These are phyloP conservation scores for Agrilus planipennis DNA, from an alignment of 1,140 invertebrate species.

Conservation along the genomic window DNA sequence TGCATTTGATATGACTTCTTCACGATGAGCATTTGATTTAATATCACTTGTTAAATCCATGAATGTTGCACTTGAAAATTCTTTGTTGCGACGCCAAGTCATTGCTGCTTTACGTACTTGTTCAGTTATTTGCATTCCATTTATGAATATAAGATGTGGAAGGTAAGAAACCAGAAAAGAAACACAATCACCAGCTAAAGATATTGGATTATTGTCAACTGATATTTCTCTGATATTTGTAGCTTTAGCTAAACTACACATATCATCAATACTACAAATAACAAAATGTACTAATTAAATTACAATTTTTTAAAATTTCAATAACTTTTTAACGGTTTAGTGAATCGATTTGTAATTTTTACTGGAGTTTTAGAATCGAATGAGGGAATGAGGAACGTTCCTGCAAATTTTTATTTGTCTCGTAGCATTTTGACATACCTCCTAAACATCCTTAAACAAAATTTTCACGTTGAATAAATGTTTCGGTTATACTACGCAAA, in stretches of 20 bases:
- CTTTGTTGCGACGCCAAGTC: conserved; percentile 63
- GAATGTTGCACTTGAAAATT: conserved; percentile 52
- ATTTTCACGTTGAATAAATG: too few species aligned
- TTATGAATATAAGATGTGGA: conserved; percentile 54
- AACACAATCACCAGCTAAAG: conserved; percentile 57
- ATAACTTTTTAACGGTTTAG: too few species aligned
- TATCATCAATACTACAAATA: conserved; percentile 61
- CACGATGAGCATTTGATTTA: conserved; percentile 50
- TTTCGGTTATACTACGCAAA: too few species aligned
- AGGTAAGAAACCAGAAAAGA: conserved; percentile 69
- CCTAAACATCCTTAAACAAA: too few species aligned
- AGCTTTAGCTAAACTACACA: conserved; percentile 62
- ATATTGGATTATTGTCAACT: conserved; percentile 77
- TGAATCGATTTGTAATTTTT: too few species aligned
- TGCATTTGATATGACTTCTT: conserved; percentile 70
- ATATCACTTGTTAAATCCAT: conserved; percentile 53
- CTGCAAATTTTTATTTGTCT: too few species aligned
- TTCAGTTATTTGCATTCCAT: conserved; percentile 63
- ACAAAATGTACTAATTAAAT: too few species aligned
- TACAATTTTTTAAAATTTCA: too few species aligned
- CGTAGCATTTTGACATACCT: too few species aligned
- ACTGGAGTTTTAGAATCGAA: too few species aligned
- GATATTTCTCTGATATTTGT: conserved; percentile 64
- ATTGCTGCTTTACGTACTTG: conserved; percentile 57
- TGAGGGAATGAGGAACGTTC: too few species aligned